These are phyloP conservation scores for Pseudorhiza aurosa DNA, from an alignment of 30 jellyfish, hydroid and myxozoan genomes.

Conservation along the genomic window DNA sequence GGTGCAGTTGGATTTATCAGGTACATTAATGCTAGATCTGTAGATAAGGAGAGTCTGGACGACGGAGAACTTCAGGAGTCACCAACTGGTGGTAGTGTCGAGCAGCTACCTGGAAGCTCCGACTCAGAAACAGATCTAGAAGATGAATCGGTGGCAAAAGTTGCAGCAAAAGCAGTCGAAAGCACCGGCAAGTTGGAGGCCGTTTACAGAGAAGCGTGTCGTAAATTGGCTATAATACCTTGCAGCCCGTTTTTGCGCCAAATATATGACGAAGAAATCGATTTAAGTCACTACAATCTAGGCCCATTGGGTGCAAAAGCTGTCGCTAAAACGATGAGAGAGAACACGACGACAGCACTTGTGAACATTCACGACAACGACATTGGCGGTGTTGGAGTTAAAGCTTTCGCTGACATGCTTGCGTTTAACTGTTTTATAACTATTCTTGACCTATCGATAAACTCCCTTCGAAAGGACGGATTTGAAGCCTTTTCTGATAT, in stretches of 20 bases:
- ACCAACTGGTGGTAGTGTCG: not conserved
- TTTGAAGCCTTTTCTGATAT: constrained; percentile 14
- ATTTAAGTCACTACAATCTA: constrained; percentile 62
- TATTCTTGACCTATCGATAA: constrained; percentile 58
- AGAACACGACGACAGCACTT: constrained; percentile 18
- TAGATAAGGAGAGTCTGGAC: not conserved
- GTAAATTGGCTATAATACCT: constrained; percentile 4
- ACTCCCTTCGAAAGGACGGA: constrained; percentile 41
- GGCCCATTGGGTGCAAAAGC: constrained; percentile 74
- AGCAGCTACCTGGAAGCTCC: not conserved
- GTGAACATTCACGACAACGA: constrained; percentile 65
- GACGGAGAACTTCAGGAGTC: not conserved
- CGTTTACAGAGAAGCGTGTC: constrained; percentile 44
- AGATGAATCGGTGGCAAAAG: constrained; percentile 6
- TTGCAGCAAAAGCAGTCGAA: not conserved
- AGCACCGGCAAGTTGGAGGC: constrained; percentile 11
- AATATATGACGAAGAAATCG: constrained; percentile 52
- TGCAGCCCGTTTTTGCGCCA: constrained; percentile 65
- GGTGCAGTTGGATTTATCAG: constrained; percentile 38
- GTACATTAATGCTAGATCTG: not conserved
- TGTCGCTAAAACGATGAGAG: constrained; percentile 40
- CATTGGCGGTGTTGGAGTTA: constrained; percentile 49
- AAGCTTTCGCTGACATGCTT: constrained; percentile 52
- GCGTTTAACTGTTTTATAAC: constrained; percentile 33
- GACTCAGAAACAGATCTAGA: constrained; percentile 71